Conservation (phyloP, 2,113 vertebrate genomes). For the Bufo gargarizans region DNA sequence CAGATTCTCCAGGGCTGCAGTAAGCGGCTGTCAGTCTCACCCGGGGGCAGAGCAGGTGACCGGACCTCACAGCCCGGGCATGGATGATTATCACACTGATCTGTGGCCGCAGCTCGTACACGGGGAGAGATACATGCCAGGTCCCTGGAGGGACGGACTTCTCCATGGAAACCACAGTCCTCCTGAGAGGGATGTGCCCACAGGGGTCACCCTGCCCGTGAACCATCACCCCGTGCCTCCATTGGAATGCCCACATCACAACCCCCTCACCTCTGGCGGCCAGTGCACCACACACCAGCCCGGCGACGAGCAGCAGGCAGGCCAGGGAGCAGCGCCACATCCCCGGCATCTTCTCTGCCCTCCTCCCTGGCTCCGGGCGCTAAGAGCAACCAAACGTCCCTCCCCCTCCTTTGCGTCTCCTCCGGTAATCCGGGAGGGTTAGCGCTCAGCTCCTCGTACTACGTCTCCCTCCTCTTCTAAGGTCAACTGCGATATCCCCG, state of each 20-base stretch:
- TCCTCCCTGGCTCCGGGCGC: constrained; percentile 58
- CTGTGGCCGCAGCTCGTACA: too few species aligned
- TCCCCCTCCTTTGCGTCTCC: neutral
- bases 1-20: too few species aligned
- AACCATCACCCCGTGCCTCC: neutral
- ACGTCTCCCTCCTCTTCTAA: neutral
- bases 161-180: neutral
- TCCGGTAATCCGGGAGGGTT: neutral
- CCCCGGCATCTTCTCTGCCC: constrained; percentile 52
- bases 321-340: constrained; percentile 60
- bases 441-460: neutral
- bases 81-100: too few species aligned
- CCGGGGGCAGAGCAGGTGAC: too few species aligned
- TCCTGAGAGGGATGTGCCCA: neutral
- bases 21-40: too few species aligned
- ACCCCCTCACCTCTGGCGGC: constrained; percentile 70
- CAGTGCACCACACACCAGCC: constrained; percentile 64
- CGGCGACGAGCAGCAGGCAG: constrained; percentile 67
- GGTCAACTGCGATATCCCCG: neutral
- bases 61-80: too few species aligned
- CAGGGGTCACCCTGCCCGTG: too few species aligned
- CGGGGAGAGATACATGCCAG: neutral
- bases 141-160: neutral
- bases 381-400: neutral
- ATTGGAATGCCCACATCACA: neutral